Base-by-base conservation (phyloP, 2,888 invertebrate genomes). In the Diarsia rubi region DNA sequence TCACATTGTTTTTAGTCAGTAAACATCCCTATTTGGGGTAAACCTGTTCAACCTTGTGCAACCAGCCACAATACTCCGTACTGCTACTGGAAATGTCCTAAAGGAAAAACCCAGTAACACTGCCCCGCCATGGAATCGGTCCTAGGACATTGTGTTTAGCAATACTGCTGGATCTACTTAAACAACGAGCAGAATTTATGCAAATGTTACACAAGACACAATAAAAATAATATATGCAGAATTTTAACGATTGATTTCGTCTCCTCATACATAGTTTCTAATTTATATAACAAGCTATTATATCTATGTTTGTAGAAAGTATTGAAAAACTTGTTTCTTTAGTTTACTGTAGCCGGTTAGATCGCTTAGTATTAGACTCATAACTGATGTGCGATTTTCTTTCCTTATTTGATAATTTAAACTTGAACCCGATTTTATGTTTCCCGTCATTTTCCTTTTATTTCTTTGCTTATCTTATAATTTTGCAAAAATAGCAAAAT, bases 231-330 rank as follows among this genome's bases (percentile, higher is more conserved):
- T n/a, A 64, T 67, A 86, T 86, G 76, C 71, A 79, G 71, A 81
- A 75, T 78, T 80, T 75, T 71, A 76, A 47, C 68, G 21, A 78
- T 86, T 76, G 69, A 81, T 77, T 81, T 63, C 52, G 59, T 86
- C 83, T 76, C 74, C 74, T 75, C 57, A 71, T 79, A 80, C 62
- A 66, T 19, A 70, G 78, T 90, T 90, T 90, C 90, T 88, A 87
- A 82, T 86, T 90, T 90, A 90, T 88, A 88, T 88, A 90, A 90
- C 87, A 64, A 67, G 59, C 57, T 80, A 78, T 74, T 81, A 79
- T 81, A 80, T 78, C 74, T 78, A 72, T 86, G 83, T 84, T 83
- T 80, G 83, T 90, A 90, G 90, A 90, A 90, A 90, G 90, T 88
- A 83, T 86, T 82, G 83, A 82, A 82, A 81, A 85, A 88, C 90